These are phyloP conservation scores for Zaprionus lineosus DNA, from an alignment of 2,888 invertebrate species.

Conservation along the genomic window DNA sequence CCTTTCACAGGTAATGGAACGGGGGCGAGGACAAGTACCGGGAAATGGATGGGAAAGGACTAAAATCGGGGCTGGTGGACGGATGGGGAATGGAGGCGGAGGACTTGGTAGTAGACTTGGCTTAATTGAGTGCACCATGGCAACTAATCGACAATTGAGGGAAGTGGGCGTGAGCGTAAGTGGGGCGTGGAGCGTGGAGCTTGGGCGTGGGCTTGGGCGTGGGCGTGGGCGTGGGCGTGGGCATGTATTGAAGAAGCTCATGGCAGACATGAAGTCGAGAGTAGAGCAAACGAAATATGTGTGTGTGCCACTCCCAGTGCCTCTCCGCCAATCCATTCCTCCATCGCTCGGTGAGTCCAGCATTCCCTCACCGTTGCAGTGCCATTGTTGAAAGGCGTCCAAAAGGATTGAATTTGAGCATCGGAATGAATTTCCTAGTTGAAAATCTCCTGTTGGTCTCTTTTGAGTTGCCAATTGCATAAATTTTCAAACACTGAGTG, in stretches of 20 bases:
- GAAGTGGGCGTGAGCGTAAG: too few species aligned
- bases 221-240: too few species aligned
- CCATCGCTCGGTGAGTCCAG: too few species aligned
- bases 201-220: too few species aligned
- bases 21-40: not conserved
- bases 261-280: not conserved
- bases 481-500: slow-evolving; percentile 19
- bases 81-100: not conserved
- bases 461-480: slow-evolving; percentile 34
- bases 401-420: slow-evolving; percentile 29
- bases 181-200: too few species aligned
- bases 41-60: not conserved
- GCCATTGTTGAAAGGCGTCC: slow-evolving; percentile 6
- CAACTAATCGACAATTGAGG: slow-evolving; percentile 45
- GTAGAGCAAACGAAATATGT: not conserved
- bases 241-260: too few species aligned
- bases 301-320: too few species aligned
- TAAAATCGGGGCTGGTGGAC: too few species aligned
- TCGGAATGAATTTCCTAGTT: slow-evolving; percentile 14
- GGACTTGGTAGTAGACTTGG: slow-evolving; percentile 13
- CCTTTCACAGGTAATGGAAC: slow-evolving; percentile 30
- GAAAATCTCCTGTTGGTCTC: slow-evolving; percentile 6
- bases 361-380: too few species aligned
- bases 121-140: slow-evolving; percentile 53
- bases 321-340: too few species aligned